phyloP scores from a whole-genome alignment of 2,113 vertebrate genomes.

The Diphyllodes magnificus region DNA sequence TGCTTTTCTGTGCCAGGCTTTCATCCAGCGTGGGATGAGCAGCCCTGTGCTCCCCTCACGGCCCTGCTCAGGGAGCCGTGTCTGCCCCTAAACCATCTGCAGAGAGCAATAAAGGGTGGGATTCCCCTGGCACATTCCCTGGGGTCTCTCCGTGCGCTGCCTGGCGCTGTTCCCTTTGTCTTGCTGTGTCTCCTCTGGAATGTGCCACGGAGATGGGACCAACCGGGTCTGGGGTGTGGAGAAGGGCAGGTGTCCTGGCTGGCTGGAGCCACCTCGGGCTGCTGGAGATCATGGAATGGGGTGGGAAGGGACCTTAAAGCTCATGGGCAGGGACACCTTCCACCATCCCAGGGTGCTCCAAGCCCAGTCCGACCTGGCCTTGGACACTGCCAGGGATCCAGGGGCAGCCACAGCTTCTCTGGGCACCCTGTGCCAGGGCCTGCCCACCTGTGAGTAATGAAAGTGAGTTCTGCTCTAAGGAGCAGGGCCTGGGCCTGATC shows the following conservation, averaged over 20 bases:
- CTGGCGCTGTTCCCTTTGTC: neutral
- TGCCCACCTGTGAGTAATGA: rapidly evolving
- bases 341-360: neutral
- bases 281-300: neutral
- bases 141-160: neutral
- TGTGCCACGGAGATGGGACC: neutral
- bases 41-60: neutral
- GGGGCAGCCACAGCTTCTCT: neutral
- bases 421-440: neutral
- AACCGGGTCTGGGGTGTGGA: neutral
- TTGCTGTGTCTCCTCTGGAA: neutral
- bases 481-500: neutral
- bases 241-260: neutral
- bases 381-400: neutral
- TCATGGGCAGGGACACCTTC: neutral
- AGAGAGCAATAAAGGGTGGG: neutral
- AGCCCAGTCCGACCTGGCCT: neutral
- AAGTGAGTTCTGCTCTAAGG: neutral
- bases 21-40: neutral
- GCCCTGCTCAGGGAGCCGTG: neutral
- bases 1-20: neutral
- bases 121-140: neutral
- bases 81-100: neutral
- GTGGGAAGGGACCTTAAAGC: neutral
- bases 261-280: neutral